Conservation (phyloP, 1,140 invertebrate genomes). For the Lasioglossum albipes region DNA sequence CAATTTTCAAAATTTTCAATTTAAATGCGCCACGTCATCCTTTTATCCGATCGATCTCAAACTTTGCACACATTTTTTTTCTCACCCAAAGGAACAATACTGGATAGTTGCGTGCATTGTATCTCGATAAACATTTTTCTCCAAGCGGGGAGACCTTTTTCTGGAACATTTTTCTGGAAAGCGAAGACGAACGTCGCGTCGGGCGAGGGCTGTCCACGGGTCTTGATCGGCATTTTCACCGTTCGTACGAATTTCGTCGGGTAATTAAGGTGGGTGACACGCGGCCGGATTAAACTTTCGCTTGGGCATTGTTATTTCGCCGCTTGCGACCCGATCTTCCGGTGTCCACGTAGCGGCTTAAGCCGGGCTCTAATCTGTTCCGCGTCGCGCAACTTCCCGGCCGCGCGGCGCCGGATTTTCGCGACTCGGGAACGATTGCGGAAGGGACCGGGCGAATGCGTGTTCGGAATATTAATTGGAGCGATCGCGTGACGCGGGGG, state of each 20-base stretch:
- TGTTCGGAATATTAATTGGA: constrained; percentile 71
- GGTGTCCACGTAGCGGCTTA: constrained; percentile 55
- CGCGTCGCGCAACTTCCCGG: constrained; percentile 55
- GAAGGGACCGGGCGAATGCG: constrained; percentile 47
- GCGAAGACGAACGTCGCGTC: too few species aligned
- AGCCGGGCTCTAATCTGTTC: constrained; percentile 65
- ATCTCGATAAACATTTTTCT: too few species aligned
- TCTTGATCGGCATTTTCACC: too few species aligned
- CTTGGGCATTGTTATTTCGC: constrained; percentile 41
- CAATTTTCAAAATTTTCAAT: too few species aligned
- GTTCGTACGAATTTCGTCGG: constrained; percentile 51
- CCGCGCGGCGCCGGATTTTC: constrained; percentile 58
- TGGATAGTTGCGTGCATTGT: too few species aligned
- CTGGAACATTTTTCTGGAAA: too few species aligned
- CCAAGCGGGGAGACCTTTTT: too few species aligned
- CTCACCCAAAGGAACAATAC: too few species aligned
- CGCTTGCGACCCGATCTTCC: constrained; percentile 51
- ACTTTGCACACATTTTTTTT: too few species aligned
- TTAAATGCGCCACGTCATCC: too few species aligned
- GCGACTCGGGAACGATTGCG: constrained; percentile 52
- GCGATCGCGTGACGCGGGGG: constrained; percentile 60
- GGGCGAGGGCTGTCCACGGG: too few species aligned
- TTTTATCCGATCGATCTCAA: too few species aligned
- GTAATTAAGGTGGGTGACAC: constrained; percentile 59
- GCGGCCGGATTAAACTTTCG: constrained; percentile 51